Evolutionary conservation across 2,888 invertebrate genomes (phyloP), one percentile per base, ranked within the genome.

Genomic region (Tipula unca): DNA sequence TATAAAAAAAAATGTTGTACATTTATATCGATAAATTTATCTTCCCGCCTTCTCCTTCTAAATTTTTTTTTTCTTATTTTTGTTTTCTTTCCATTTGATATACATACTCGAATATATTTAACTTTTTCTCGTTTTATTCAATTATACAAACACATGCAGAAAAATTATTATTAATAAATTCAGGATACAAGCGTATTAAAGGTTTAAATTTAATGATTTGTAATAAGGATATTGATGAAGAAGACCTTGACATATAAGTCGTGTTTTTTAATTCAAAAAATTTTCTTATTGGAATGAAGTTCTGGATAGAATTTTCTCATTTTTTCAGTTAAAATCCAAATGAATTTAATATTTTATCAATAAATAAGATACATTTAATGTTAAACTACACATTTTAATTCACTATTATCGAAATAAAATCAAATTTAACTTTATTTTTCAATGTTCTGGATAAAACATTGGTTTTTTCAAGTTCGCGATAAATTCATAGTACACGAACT

Each of bases 21-120:
- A 32, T n/a, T n/a, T n/a, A n/a, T 69, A 69, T 69, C 69, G 69
- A 69, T 69, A 69, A 69, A 69, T 69, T 69, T 69, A 69, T 69
- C 69, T 69, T 69, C 69, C 69, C 69, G 69, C 69, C 69, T 69
- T 69, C 69, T 69, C 69, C 69, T 69, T 48, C 48, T 48, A 48
- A 42, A 25, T 69, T 69, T 69, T 69, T 25, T 69, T 69, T 69
- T 69, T 69, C 69, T 69, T 69, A 69, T 69, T 69, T 25, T 69
- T 69, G 10, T 69, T 69, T 69, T 69, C 69, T 69, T 69, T 69
- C 69, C 25, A 69, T 25, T 69, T 69, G 25, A 69, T n/a, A 48
- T 48, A 48, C n/a, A 39, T 39, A 32, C 36, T n/a, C n/a, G 5
- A 1, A 48, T 25, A 69, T 69, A 3, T 69, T 69, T 69, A 6